Conservation (phyloP, 2,113 vertebrate genomes). For the Ammodytes dubius region DNA sequence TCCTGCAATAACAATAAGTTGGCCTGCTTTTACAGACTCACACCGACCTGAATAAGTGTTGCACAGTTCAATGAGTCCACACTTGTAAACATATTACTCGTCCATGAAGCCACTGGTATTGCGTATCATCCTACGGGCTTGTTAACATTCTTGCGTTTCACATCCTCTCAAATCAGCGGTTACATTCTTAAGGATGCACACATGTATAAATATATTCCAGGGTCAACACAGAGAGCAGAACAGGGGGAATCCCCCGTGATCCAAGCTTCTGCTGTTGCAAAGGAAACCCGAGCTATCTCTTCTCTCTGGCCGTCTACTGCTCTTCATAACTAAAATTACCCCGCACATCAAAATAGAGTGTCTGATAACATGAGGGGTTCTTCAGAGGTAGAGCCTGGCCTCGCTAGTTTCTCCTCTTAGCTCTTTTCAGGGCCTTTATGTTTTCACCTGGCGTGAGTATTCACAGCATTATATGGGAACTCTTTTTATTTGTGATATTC, state of each 20-base stretch:
- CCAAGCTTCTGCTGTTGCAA: constrained; percentile 45
- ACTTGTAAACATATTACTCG: constrained; percentile 6
- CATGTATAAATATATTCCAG: constrained; percentile 26
- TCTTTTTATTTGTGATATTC: background rate
- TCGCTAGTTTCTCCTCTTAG: background rate
- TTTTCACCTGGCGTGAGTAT: background rate
- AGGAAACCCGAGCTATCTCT: constrained; percentile 67
- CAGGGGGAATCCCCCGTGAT: constrained; percentile 64
- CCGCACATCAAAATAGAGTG: constrained; percentile 35
- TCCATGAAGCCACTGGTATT: background rate
- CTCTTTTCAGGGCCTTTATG: background rate
- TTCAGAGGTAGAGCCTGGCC: background rate
- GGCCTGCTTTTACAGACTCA: background rate
- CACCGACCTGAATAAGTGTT: background rate
- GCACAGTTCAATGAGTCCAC: background rate
- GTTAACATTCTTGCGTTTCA: constrained; percentile 53
- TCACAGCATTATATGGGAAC: background rate
- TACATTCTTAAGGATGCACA: constrained; percentile 16
- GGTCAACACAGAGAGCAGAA: constrained; percentile 46
- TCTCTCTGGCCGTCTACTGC: constrained; percentile 46
- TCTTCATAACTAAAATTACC: constrained; percentile 40
- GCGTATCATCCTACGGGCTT: background rate
- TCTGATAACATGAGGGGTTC: constrained; percentile 42
- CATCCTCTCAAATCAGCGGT: constrained; percentile 6
- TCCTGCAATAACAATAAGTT: background rate